Evolutionary conservation across 1,140 invertebrate species (phyloP).

Genomic region (Drosophila prosaltans): DNA sequence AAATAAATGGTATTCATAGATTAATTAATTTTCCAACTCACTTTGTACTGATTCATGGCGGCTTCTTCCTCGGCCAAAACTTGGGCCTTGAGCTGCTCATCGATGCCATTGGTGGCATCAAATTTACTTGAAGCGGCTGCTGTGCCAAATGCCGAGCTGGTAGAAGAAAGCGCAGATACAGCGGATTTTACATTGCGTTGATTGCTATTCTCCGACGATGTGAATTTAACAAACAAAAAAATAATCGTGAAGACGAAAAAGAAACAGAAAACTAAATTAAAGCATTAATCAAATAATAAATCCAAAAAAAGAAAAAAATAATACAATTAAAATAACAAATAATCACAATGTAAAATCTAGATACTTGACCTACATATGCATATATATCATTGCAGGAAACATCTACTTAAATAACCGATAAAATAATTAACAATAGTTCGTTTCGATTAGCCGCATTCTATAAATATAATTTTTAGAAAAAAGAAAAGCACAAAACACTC

Average conservation of each 20-base stretch:
- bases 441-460: background rate
- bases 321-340: background rate
- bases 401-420: background rate
- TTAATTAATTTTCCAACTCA: constrained; percentile 81
- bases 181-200: constrained; percentile 93
- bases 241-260: constrained; percentile 37
- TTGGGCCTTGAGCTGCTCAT: constrained; percentile 93
- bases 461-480: too few relatives aligned
- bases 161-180: constrained; percentile 94
- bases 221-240: background rate
- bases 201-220: constrained; percentile 85
- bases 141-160: constrained; percentile 93
- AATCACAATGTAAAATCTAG: too few relatives aligned
- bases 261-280: constrained; percentile 41
- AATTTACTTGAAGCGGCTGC: constrained; percentile 90
- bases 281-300: constrained; percentile 29
- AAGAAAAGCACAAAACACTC: too few relatives aligned
- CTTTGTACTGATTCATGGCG: constrained; percentile 97
- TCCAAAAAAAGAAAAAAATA: constrained; percentile 16
- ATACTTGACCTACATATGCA: too few relatives aligned
- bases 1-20: background rate
- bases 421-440: background rate
- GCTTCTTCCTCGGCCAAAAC: constrained; percentile 97
- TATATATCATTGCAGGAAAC: too few relatives aligned
- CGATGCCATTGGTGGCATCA: constrained; percentile 90